Evolutionary conservation across 2,113 vertebrate genomes (phyloP).

Genomic region (Sylvilagus bachmani): DNA sequence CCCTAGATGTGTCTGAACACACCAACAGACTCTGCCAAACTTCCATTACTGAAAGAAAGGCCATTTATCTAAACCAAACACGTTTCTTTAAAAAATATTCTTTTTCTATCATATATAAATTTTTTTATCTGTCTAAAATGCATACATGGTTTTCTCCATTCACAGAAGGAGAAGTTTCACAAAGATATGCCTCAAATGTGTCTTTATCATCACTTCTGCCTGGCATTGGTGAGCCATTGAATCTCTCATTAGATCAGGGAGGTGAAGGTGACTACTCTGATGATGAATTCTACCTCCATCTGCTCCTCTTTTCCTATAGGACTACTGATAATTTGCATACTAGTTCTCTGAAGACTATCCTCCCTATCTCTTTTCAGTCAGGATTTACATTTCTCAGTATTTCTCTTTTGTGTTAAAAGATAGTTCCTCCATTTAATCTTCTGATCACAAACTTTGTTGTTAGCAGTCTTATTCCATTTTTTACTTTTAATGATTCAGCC

Average conservation of each 20-base stretch:
- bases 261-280: conserved; percentile 40
- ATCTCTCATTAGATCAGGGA: conserved; percentile 33
- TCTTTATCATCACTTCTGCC: conserved; percentile 40
- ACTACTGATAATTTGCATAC: conserved; percentile 43
- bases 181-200: neutral
- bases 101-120: conserved; percentile 4
- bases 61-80: neutral
- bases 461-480: neutral
- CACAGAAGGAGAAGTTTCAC: neutral
- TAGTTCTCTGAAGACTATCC: neutral
- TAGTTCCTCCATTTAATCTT: conserved; percentile 37
- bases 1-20: neutral
- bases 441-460: conserved; percentile 35
- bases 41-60: neutral
- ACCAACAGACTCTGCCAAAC: neutral
- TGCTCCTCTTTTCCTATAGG: neutral
- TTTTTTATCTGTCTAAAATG: conserved; percentile 16
- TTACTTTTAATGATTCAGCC: neutral
- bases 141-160: neutral
- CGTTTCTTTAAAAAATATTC: neutral
- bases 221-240: conserved; percentile 41
- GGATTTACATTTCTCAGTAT: conserved; percentile 37
- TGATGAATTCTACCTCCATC: conserved; percentile 51
- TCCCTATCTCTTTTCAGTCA: conserved; percentile 8
- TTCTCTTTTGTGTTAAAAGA: conserved; percentile 48